Evolutionary conservation across 1,140 invertebrate genomes (phyloP).

Genomic region (Ceratina japonica): DNA sequence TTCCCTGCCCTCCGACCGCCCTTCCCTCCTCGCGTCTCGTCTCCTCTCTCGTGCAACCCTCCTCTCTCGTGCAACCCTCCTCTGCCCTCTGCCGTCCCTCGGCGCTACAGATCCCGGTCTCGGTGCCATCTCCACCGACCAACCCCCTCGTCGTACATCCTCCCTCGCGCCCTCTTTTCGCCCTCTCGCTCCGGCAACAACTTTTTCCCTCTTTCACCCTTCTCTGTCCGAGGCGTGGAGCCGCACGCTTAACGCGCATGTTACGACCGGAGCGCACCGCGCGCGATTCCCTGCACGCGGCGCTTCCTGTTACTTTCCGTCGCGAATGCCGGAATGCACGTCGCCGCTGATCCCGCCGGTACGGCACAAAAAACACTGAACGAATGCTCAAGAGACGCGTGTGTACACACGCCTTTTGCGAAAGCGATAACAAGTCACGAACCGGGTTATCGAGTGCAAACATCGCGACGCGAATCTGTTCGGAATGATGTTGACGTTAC

Average conservation of each 20-base stretch:
- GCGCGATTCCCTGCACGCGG: constrained; percentile 44
- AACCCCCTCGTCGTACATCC: constrained; percentile 29
- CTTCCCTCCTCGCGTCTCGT: constrained; percentile 18
- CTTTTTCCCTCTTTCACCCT: neutral
- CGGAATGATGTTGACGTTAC: neutral
- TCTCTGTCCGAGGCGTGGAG: constrained; percentile 40
- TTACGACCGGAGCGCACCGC: constrained; percentile 63
- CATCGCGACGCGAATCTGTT: neutral
- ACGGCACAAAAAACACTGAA: neutral
- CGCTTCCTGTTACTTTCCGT: constrained; percentile 32
- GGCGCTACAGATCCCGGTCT: constrained; percentile 38
- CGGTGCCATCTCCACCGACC: constrained; percentile 44
- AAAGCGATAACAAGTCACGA: neutral
- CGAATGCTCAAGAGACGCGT: neutral
- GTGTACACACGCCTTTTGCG: no score
- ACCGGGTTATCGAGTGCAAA: constrained; percentile 1
- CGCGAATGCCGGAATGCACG: constrained; percentile 1
- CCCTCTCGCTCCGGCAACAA: constrained; percentile 13
- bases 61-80: constrained; percentile 21
- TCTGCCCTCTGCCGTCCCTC: constrained; percentile 47
- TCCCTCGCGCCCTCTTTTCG: constrained; percentile 11
- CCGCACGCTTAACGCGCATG: constrained; percentile 71
- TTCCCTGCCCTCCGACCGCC: constrained; percentile 42
- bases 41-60: constrained; percentile 22
- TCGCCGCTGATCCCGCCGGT: constrained; percentile 25